phyloP scores from a whole-genome alignment of 2,888 invertebrate genomes.

The Chymomyza amoena region DNA sequence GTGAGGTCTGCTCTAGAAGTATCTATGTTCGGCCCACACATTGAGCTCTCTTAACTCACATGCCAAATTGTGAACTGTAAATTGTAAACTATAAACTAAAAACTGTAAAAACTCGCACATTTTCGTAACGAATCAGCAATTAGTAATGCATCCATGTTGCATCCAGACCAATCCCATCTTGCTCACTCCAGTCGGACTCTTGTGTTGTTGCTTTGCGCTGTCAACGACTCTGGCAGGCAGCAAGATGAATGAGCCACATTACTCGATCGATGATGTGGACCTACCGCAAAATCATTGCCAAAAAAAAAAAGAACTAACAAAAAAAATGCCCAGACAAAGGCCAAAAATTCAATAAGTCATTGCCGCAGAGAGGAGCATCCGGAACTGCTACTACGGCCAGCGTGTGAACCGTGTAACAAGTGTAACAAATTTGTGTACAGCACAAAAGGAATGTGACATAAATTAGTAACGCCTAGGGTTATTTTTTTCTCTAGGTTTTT shows the following conservation, averaged over 20 bases:
- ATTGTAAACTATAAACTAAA: constrained; percentile 13
- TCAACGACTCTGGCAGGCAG: constrained; percentile 28
- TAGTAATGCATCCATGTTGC: constrained; percentile 46
- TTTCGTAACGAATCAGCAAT: constrained; percentile 67
- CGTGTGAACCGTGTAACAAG: constrained; percentile 68
- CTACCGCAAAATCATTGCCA: constrained; percentile 66
- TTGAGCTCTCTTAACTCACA: constrained; percentile 1
- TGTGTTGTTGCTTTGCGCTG: constrained; percentile 13
- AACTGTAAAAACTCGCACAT: constrained; percentile 57
- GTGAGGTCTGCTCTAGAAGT: not conserved
- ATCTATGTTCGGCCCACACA: constrained; percentile 12
- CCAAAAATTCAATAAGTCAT: constrained; percentile 8
- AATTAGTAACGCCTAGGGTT: constrained; percentile 71
- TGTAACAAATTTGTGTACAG: constrained; percentile 53
- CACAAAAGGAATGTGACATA: constrained; percentile 63
- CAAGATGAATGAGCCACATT: constrained; percentile 57
- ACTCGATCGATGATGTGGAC: constrained; percentile 65
- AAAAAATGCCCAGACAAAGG: constrained; percentile 14
- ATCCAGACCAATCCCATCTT: not conserved
- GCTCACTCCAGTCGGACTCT: not conserved
- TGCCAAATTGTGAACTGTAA: not conserved
- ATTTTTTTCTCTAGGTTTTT: not conserved
- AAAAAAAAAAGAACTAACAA: constrained; percentile 32
- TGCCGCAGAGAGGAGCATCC: not conserved
- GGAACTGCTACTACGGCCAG: constrained; percentile 1